Percentiles rank a stretch among this genome's conserved stretches.
Evolutionary conservation across 2,113 vertebrate species (phyloP).

Genomic region (Pelodiscus sinensis): DNA sequence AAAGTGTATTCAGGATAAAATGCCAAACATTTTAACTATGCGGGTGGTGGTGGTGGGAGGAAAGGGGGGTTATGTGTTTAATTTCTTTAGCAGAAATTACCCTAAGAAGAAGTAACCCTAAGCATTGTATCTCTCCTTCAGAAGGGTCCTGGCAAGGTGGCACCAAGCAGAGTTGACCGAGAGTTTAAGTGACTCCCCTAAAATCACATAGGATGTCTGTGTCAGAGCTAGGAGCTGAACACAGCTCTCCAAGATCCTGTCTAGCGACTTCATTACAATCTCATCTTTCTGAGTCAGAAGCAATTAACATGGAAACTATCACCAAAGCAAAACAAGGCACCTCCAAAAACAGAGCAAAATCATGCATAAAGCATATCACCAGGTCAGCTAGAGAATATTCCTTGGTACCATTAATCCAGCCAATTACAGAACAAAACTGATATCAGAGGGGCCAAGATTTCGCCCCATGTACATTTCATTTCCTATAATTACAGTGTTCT

Average conservation of each 20-base stretch:
- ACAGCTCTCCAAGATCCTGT: neutral
- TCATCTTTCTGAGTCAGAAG: rapidly evolving
- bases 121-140: neutral
- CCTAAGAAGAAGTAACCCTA: neutral
- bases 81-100: neutral
- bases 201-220: neutral
- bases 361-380: neutral
- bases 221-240: neutral
- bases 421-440: neutral
- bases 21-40: neutral
- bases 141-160: neutral
- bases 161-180: neutral
- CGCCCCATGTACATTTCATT: neutral
- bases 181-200: neutral
- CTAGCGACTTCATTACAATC: neutral
- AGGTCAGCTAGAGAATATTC: rapidly evolving
- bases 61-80: neutral
- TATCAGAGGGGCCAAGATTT: neutral
- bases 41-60: neutral
- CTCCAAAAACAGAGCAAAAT: neutral
- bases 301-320: neutral
- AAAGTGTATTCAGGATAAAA: neutral
- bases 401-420: slow-evolving; percentile 1
- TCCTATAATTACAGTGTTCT: neutral
- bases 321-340: neutral